Evolutionary conservation across 2,113 vertebrate genomes (phyloP), one percentile per base, ranked within the genome.

Genomic region (Falcunculus frontatus): DNA sequence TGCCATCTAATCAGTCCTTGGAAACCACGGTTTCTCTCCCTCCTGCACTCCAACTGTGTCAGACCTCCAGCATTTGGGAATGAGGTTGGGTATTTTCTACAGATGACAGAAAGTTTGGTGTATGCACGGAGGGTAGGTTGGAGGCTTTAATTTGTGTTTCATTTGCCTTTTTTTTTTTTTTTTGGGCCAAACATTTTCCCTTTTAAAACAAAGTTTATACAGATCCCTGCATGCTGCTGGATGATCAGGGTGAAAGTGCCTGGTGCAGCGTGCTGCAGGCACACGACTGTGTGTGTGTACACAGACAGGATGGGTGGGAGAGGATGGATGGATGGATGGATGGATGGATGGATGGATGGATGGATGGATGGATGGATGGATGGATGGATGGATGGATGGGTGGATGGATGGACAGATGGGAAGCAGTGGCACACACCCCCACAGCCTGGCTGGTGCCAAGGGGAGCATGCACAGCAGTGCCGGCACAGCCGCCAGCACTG

Each of bases 1-100:
- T 98, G 98, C 96, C 98, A 98, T 98, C 98, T 98, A 98, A 98
- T 98, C 98, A 98, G 98, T 97, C 98, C 97, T 98, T 97, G 98
- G 98, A 98, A 99, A 98, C 97, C 97, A 96, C 25, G 79, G 84
- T 82, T 93, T 96, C 79, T 82, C 83, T 95, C 92, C 76, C 89
- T 90, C 79, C 44, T 35, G 60, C 64, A 87, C 89, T 94, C 81
- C 46, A 76, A 77, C 89, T 27, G 52, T 44, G 76, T 95, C 91
- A 94, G 91, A 93, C 88, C 87, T 96, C 49, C 87, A 56, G 69
- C 83, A 42, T n/a, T 80, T 30, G 56, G 89, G 86, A 76, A 39
- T 20, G 25, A 82, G 85, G 59, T 7, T 62, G 85, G 42, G 56
- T 47, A 73, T 86, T 80, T 72, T 53, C 77, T 88, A 70, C 20